Evolutionary conservation across 2,888 invertebrate species (phyloP).

Genomic region (Synanthedon tipuliformis): DNA sequence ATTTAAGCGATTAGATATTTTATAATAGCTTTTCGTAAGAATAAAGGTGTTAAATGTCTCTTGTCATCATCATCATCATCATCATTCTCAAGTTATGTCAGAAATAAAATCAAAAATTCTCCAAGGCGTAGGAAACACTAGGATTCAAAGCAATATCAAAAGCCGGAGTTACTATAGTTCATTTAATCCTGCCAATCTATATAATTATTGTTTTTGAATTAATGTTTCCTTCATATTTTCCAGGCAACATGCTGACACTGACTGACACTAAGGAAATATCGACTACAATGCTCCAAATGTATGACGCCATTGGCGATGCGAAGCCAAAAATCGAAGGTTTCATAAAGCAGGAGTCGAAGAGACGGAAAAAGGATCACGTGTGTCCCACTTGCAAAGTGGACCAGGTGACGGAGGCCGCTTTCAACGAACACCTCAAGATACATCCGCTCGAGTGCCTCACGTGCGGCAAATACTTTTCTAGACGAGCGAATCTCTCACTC

Average conservation of each 20-base stretch:
- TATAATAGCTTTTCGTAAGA: no score
- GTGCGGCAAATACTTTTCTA: constrained; percentile 83
- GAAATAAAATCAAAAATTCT: no score
- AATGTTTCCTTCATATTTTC: no score
- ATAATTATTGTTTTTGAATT: no score
- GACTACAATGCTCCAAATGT: constrained; percentile 35
- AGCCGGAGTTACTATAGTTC: no score
- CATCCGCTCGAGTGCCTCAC: constrained; percentile 87
- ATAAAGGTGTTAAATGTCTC: background rate
- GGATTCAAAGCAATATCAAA: no score
- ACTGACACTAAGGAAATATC: constrained; percentile 42
- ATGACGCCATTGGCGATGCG: constrained; percentile 37
- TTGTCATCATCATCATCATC: no score
- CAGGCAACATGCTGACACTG: constrained; percentile 29
- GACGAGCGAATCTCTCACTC: constrained; percentile 78
- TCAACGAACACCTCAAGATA: constrained; percentile 79
- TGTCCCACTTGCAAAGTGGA: constrained; percentile 67
- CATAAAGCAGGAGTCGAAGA: constrained; percentile 54
- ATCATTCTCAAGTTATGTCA: no score
- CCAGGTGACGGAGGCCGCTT: constrained; percentile 76
- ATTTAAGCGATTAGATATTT: no score
- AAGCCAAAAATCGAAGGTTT: constrained; percentile 59
- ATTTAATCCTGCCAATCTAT: no score
- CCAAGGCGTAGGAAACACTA: no score
- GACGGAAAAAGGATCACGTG: constrained; percentile 35